phyloP scores from a whole-genome alignment of 2,888 invertebrate genomes.

The Tipula vernalis region DNA sequence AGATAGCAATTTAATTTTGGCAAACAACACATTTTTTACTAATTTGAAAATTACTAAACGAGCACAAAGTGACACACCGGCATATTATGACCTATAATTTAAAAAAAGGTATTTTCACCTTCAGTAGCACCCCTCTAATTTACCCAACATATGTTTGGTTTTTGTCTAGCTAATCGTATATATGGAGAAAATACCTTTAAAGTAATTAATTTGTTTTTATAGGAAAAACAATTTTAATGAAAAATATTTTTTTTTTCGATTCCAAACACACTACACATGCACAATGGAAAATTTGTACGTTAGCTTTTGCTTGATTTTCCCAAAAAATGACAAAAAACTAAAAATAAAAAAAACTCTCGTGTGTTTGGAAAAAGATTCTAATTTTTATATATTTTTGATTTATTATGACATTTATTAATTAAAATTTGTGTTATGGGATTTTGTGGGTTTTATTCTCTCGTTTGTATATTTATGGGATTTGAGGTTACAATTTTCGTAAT shows the following conservation, averaged over 20 bases:
- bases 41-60: not conserved
- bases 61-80: not conserved
- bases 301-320: not conserved
- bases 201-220: not conserved
- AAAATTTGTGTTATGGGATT: conserved; percentile 4
- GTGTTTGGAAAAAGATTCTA: not conserved
- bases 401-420: conserved; percentile 4
- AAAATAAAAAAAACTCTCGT: not conserved
- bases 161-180: not conserved
- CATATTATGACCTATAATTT: not conserved
- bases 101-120: not conserved
- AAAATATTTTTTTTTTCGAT: not conserved
- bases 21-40: not conserved
- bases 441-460: not conserved
- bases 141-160: not conserved
- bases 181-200: not conserved
- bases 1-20: not conserved
- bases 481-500: not conserved
- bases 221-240: not conserved
- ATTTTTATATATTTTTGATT: not conserved
- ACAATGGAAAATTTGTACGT: not conserved
- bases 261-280: not conserved
- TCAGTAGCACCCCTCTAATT: not conserved
- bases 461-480: not conserved
- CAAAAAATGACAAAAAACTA: not conserved